Evolutionary conservation across 2,888 invertebrate genomes (phyloP), one percentile per base, ranked within the genome.

Genomic region (Eubasilissa splendida): DNA sequence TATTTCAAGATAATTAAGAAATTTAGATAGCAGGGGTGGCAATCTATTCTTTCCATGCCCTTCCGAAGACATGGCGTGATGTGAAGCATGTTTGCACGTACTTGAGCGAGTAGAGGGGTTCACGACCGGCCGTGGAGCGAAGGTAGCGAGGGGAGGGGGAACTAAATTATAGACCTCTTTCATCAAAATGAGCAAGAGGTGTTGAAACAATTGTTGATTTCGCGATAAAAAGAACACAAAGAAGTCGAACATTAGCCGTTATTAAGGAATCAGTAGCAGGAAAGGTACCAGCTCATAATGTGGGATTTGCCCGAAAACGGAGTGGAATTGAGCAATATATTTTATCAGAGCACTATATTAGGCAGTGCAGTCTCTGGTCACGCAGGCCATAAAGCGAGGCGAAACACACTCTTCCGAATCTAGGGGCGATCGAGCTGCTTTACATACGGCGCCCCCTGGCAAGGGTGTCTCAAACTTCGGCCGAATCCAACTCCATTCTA

Each of bases 191-290:
- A 31, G 71, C 71, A n/a, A 31, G 58, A 73, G 71, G 71, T 73
- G 71, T 73, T 73, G 71, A 58, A 73, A 73, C 71, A 73, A 73
- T 73, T 73, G 71, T 31, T 56, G 71, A 73, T 56, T 33, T n/a
- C 2, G 33, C 71, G 71, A 73, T 73, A 73, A 58, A 42, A 58
- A 31, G 8, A 73, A 56, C 10, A 73, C 71, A 73, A 58, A 58
- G 71, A 56, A 42, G 14, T 42, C 56, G 10, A 56, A 56, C 56
- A 73, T 73, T 73, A 73, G 56, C 12, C 11, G 71, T 42, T 14
- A 73, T 73, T 73, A 73, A 70, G 71, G 12, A 33, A 68, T 50
- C 50, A 42, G 5, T 3, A 50, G 10, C 12, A 68, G 68, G 50
- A 52, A 68, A 14, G 68, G 68, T n/a, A 58, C 31, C 56, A n/a